Base-by-base conservation (phyloP, 2,113 vertebrate genomes). In the Apaloderma vittatum region DNA sequence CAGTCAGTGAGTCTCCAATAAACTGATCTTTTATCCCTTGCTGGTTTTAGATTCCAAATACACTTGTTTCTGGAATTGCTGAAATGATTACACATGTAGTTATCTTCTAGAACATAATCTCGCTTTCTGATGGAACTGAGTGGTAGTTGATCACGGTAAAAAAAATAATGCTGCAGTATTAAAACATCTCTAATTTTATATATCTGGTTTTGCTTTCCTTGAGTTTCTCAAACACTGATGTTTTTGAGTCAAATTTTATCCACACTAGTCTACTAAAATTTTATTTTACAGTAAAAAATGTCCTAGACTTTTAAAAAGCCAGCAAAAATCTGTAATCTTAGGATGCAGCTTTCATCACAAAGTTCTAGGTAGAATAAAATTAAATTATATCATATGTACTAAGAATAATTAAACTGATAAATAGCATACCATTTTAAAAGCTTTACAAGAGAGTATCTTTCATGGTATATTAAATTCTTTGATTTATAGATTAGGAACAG, bases 1-100 rank as follows among this genome's bases (percentile, higher is more conserved):
- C 57, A 21, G 75, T 95, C 96, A 97, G 93, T 95, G 97, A 97
- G 94, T 97, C 98, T 98, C 96, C 97, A 97, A 98, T 97, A 98
- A 98, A 97, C 83, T 46, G 43, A 93, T 93, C 55, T 97, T 97
- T 98, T 98, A 75, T 96, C 97, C 93, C 96, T 98, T 97, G 90
- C 72, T 97, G 94, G 84, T 96, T 98, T 98, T 95, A 97, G 89
- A 97, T 97, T 98, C 96, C 96, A 98, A 93, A 98, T 99, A 98
- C 97, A 98, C 85, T 98, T 98, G 96, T 98, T 98, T 98, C 97
- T 98, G 93, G 95, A 98, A 96, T 58, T 97, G 93, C 88, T 96
- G 97, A 98, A 97, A 98, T 98, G 94, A 98, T 98, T 98, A 98
- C 95, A 98, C 94, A 94, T 93, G 89, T 94, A 96, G 93, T 79